Conservation (phyloP, 1,140 invertebrate genomes). For the Neodiprion virginianus region DNA sequence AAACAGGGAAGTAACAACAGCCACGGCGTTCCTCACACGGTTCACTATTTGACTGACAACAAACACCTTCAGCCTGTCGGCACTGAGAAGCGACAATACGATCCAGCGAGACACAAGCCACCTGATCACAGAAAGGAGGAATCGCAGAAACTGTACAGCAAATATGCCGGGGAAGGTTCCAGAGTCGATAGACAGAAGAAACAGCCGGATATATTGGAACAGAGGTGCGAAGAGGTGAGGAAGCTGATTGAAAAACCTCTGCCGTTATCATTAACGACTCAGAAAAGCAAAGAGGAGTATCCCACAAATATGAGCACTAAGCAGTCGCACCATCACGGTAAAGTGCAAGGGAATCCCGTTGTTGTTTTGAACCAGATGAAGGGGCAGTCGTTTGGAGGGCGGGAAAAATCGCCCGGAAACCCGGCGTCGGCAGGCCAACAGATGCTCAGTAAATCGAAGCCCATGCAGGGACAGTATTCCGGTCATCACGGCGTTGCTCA, state of each 20-base stretch:
- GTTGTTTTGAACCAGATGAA: conserved; percentile 19
- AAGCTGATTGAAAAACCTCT: conserved; percentile 55
- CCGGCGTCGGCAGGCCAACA: conserved; percentile 17
- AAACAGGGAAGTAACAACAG: conserved; percentile 43
- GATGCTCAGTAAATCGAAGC: conserved; percentile 31
- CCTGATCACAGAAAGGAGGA: conserved; percentile 47
- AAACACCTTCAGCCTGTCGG: conserved; percentile 31
- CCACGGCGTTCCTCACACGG: conserved; percentile 35
- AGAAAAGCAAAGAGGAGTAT: conserved; percentile 49
- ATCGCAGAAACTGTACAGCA: conserved; percentile 41
- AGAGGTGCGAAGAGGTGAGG: conserved; percentile 51
- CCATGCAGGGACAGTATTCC: conserved; percentile 28
- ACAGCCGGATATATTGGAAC: conserved; percentile 41
- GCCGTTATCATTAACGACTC: conserved; percentile 33
- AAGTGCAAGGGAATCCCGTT: conserved; percentile 27
- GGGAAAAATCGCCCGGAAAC: conserved; percentile 38
- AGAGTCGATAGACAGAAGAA: conserved; percentile 38
- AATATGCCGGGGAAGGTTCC: conserved; percentile 38
- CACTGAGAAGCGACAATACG: conserved; percentile 36
- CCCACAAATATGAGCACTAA: conserved; percentile 45
- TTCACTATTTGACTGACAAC: conserved; percentile 19
- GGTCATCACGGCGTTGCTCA: conserved; percentile 37
- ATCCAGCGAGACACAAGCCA: conserved; percentile 40
- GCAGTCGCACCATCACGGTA: conserved; percentile 44
- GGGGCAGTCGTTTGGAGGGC: neutral